Conservation (phyloP, 2,888 invertebrate species). For the Callyntrura guangdongensis region DNA sequence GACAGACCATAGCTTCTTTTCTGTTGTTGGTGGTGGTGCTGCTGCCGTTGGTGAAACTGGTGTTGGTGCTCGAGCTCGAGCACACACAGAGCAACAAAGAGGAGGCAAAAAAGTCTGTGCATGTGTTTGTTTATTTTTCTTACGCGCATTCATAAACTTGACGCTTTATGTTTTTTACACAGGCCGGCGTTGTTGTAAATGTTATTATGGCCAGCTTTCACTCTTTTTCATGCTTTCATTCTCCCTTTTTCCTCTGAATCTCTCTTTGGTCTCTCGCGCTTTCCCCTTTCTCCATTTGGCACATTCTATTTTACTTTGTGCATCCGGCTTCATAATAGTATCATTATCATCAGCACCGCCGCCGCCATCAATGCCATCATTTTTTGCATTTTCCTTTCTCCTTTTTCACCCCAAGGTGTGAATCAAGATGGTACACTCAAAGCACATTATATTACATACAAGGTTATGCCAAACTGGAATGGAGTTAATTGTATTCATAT, state of each 20-base stretch:
- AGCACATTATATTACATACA: neutral
- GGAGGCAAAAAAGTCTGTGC: conserved; percentile 36
- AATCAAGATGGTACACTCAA: neutral
- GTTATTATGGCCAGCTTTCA: conserved; percentile 61
- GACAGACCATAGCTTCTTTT: neutral
- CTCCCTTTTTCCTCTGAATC: neutral
- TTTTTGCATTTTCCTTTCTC: neutral
- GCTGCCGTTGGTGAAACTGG: neutral
- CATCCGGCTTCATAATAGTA: conserved; percentile 26
- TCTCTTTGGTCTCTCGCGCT: neutral
- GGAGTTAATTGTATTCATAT: neutral
- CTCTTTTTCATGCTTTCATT: conserved; percentile 23
- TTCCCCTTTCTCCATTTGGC: conserved; percentile 28
- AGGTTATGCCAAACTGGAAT: neutral
- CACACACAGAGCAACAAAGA: conserved; percentile 19
- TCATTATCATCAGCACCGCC: neutral
- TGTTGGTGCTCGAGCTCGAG: neutral
- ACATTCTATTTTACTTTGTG: conserved; percentile 51
- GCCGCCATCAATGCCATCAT: neutral
- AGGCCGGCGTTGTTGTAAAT: conserved; percentile 43
- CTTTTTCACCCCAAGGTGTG: neutral
- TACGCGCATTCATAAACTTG: conserved; percentile 47
- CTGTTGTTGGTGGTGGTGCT: neutral
- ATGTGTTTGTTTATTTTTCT: conserved; percentile 44
- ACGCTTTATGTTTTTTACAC: conserved; percentile 39